Evolutionary conservation across 2,888 invertebrate genomes (phyloP).

Genomic region (Drosophila nigricruria): DNA sequence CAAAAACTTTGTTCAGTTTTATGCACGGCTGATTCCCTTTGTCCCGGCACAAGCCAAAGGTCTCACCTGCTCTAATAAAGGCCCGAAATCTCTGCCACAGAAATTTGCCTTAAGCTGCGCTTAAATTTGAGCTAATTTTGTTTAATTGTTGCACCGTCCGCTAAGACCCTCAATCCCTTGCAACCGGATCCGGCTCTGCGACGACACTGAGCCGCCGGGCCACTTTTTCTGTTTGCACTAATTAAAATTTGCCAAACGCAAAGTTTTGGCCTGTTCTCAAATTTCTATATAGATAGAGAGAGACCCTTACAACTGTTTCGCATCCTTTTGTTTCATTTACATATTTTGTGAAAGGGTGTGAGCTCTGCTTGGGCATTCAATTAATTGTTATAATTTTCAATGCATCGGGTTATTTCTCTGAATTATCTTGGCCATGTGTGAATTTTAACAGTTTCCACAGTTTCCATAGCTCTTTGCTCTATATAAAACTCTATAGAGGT

Average conservation of each 20-base stretch:
- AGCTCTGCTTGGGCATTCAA: conserved; percentile 51
- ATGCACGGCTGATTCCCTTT: conserved; percentile 47
- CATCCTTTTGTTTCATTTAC: conserved; percentile 14
- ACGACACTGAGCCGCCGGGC: conserved; percentile 23
- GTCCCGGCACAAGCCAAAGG: conserved; percentile 14
- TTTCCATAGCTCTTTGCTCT: conserved; percentile 17
- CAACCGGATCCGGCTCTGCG: conserved; percentile 8
- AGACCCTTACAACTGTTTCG: background rate
- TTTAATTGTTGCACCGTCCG: conserved; percentile 75
- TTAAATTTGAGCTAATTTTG: conserved; percentile 80
- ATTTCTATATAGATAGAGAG: background rate
- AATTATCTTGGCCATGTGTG: conserved; percentile 45
- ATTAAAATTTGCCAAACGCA: conserved; percentile 59
- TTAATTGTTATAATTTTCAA: conserved; percentile 68
- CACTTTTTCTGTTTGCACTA: conserved; percentile 75
- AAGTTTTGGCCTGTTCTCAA: conserved; percentile 15
- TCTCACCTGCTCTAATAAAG: conserved; percentile 70
- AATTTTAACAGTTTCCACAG: conserved; percentile 54
- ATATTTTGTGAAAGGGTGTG: conserved; percentile 65
- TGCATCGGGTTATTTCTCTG: conserved; percentile 39
- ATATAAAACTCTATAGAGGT: background rate
- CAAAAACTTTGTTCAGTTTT: conserved; percentile 40
- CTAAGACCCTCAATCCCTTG: conserved; percentile 48
- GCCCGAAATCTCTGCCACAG: conserved; percentile 18
- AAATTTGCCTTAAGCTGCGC: conserved; percentile 76